Evolutionary conservation across 2,113 vertebrate genomes (phyloP).

Genomic region (Xyrauchen texanus): DNA sequence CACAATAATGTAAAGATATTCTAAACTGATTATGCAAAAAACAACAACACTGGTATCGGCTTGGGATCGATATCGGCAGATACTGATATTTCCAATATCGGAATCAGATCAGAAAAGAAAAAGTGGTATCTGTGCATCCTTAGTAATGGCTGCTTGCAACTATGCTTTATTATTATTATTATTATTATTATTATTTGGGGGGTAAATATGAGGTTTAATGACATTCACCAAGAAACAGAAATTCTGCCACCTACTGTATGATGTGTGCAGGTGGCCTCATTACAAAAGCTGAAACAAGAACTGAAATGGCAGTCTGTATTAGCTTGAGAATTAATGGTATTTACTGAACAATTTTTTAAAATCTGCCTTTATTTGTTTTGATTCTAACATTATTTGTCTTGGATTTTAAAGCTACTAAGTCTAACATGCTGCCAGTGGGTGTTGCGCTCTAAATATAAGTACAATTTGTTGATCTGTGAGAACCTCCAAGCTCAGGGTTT

Average conservation of each 20-base stretch:
- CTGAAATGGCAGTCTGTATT: background rate
- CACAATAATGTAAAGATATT: too few relatives aligned
- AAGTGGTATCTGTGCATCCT: too few relatives aligned
- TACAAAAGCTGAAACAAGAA: background rate
- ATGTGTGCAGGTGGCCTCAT: background rate
- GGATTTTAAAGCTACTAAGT: background rate
- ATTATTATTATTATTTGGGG: too few relatives aligned
- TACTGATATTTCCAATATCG: too few relatives aligned
- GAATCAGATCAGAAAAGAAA: too few relatives aligned
- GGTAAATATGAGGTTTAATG: too few relatives aligned
- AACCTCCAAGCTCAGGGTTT: background rate
- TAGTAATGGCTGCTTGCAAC: too few relatives aligned
- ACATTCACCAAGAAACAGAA: too few relatives aligned
- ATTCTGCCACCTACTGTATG: background rate
- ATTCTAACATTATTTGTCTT: background rate
- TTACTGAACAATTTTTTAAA: background rate
- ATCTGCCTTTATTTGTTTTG: background rate
- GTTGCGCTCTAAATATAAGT: conserved; percentile 10
- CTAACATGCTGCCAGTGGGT: background rate
- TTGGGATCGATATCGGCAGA: too few relatives aligned
- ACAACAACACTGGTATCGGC: too few relatives aligned
- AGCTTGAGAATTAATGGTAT: background rate
- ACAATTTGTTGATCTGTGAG: conserved; percentile 8
- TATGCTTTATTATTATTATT: too few relatives aligned
- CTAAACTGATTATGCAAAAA: too few relatives aligned